These are phyloP conservation scores for Sylvilagus bachmani DNA, from an alignment of 2,113 vertebrate genomes.

Conservation along the genomic window DNA sequence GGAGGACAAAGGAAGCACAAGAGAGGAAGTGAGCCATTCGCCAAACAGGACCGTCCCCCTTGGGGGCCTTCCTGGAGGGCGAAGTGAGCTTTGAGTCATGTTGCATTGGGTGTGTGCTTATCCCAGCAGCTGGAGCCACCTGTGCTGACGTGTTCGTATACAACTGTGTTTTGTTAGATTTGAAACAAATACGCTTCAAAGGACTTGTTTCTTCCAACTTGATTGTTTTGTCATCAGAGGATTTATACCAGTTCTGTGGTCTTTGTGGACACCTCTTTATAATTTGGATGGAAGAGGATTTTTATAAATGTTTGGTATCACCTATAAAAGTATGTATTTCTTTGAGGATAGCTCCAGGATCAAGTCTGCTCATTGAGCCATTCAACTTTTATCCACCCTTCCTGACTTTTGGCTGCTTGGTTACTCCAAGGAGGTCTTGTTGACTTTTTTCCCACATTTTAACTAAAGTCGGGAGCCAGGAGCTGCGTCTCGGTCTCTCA, in stretches of 20 bases:
- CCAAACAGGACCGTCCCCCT: not conserved
- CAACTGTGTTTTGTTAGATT: not conserved
- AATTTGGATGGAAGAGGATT: not conserved
- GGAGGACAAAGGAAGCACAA: not conserved
- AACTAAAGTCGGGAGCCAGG: not conserved
- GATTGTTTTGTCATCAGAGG: not conserved
- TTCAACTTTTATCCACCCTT: not conserved
- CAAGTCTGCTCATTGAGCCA: not conserved
- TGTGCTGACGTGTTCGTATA: not conserved
- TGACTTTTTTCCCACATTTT: not conserved
- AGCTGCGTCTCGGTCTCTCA: too few relatives aligned
- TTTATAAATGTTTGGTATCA: not conserved
- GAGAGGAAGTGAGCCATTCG: not conserved
- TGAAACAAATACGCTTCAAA: not conserved
- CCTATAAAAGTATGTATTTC: not conserved
- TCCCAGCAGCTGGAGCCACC: not conserved
- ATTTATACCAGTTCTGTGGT: not conserved
- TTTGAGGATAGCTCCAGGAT: not conserved
- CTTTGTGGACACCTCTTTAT: not conserved
- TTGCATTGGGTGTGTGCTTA: not conserved
- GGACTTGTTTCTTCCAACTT: not conserved
- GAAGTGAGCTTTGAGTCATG: not conserved
- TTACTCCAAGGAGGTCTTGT: not conserved
- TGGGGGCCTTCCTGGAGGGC: too few relatives aligned
- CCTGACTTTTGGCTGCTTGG: not conserved